Conservation (phyloP, 2,888 invertebrate genomes). For the Thera britannica region DNA sequence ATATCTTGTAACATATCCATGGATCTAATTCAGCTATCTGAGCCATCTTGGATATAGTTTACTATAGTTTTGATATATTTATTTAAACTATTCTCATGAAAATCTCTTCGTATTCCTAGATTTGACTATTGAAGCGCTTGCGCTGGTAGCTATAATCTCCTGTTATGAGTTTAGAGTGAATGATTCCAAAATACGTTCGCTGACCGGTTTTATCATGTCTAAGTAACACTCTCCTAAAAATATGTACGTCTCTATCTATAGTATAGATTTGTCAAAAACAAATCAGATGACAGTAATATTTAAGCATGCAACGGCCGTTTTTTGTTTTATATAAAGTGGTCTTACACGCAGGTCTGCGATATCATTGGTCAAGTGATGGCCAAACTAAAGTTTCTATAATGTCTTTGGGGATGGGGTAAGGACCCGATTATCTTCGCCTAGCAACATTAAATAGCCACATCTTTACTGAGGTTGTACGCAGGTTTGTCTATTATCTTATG, state of each 20-base stretch:
- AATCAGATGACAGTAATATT: no score
- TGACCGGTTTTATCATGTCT: no score
- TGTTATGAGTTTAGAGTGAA: not conserved
- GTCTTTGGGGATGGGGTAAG: not conserved
- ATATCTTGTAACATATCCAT: slow-evolving; percentile 9
- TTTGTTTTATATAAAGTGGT: no score
- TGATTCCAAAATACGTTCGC: no score
- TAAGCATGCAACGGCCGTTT: no score
- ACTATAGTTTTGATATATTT: not conserved
- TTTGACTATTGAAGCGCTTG: not conserved
- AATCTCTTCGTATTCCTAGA: not conserved
- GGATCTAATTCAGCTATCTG: not conserved
- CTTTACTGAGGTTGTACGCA: not conserved
- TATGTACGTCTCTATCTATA: no score
- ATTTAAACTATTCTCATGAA: not conserved
- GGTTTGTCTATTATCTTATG: no score
- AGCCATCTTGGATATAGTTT: not conserved
- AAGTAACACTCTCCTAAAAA: no score
- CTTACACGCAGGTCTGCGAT: no score
- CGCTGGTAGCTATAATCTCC: not conserved
- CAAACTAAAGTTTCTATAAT: no score
- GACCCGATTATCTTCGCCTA: slow-evolving; percentile 1
- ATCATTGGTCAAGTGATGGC: no score
- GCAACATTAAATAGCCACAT: not conserved
- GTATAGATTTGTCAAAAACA: no score